Evolutionary conservation across 2,888 invertebrate genomes (phyloP).

Genomic region (Synanthedon andrenaeformis): DNA sequence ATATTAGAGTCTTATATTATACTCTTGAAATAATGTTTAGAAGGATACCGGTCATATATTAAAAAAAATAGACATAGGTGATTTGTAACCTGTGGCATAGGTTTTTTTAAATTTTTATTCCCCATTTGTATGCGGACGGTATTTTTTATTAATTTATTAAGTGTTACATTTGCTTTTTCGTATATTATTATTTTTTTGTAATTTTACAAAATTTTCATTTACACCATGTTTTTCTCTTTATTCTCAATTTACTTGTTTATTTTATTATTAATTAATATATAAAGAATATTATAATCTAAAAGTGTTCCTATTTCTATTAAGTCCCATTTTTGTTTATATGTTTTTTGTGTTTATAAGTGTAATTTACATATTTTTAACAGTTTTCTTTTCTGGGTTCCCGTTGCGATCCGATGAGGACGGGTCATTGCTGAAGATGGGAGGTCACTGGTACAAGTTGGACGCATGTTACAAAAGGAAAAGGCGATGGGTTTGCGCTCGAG

Average conservation of each 20-base stretch:
- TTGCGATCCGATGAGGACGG: constrained; percentile 13
- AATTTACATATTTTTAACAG: background rate
- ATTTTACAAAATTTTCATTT: background rate
- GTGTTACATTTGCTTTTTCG: too few relatives aligned
- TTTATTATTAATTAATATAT: constrained; percentile 3
- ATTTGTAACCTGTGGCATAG: too few relatives aligned
- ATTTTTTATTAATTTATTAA: too few relatives aligned
- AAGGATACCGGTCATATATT: constrained; percentile 21
- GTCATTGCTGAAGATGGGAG: constrained; percentile 43
- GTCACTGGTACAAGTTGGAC: constrained; percentile 52
- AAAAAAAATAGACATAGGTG: constrained; percentile 13
- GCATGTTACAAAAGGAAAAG: constrained; percentile 40
- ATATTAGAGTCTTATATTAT: constrained; percentile 51
- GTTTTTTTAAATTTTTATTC: too few relatives aligned
- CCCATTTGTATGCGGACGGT: too few relatives aligned
- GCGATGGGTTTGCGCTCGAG: constrained; percentile 56
- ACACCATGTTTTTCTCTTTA: constrained; percentile 3
- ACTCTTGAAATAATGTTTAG: constrained; percentile 23
- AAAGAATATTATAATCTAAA: background rate
- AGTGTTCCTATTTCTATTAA: background rate
- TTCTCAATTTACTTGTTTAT: constrained; percentile 3
- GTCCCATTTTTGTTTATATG: background rate
- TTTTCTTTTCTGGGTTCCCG: background rate
- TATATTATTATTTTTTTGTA: too few relatives aligned
- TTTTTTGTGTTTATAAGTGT: too few relatives aligned